These are phyloP conservation scores for Strigops habroptila DNA, from an alignment of 2,113 vertebrate species.

Conservation along the genomic window DNA sequence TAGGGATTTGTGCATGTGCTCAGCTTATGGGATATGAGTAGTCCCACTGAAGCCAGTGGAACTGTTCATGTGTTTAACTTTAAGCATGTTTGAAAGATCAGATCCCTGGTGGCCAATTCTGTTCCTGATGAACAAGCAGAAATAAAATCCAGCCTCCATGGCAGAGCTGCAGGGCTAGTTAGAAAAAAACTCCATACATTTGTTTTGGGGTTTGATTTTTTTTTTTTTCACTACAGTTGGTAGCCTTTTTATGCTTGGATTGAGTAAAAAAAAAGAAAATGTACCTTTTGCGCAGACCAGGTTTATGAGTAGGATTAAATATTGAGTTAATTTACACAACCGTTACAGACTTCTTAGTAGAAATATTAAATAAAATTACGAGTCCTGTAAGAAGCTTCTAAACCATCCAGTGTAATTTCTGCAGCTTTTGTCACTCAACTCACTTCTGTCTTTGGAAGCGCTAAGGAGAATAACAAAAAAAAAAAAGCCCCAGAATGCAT, in stretches of 20 bases:
- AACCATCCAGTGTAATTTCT: not conserved
- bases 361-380: not conserved
- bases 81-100: constrained; percentile 38
- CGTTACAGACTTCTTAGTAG: not conserved
- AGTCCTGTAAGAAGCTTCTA: not conserved
- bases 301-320: not conserved
- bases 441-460: not conserved
- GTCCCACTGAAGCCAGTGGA: not conserved
- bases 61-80: constrained; percentile 1
- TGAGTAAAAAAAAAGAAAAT: not conserved
- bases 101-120: constrained; percentile 18
- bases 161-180: not conserved
- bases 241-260: not conserved
- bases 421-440: not conserved
- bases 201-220: not conserved
- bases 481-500: not conserved
- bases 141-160: not conserved
- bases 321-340: not conserved
- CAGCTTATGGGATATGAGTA: not conserved
- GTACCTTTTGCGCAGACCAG: not conserved
- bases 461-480: not conserved
- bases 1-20: not conserved
- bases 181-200: not conserved
- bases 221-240: not conserved
- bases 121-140: constrained; percentile 14